Evolutionary conservation across 2,888 invertebrate species (phyloP).

Genomic region (Parthenolecanium corni): DNA sequence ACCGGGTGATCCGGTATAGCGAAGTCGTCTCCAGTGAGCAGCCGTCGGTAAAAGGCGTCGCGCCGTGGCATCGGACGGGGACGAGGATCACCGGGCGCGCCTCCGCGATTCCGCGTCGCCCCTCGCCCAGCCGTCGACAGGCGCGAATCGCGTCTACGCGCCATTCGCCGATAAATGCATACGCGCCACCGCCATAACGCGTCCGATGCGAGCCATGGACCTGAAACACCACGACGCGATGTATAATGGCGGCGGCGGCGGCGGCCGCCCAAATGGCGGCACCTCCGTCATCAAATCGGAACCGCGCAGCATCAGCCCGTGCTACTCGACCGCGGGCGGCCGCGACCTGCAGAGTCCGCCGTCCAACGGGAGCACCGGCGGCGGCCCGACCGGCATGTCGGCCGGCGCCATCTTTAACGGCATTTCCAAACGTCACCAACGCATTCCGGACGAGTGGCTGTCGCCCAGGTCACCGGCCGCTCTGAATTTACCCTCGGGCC

Average conservation of each 20-base stretch:
- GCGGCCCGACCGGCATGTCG: not conserved
- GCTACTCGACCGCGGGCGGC: slow-evolving; percentile 5
- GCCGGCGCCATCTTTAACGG: slow-evolving; percentile 6
- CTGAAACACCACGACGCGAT: slow-evolving; percentile 17
- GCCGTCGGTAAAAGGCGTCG: no score
- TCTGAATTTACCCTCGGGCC: not conserved
- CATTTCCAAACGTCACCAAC: slow-evolving; percentile 5
- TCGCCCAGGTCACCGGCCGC: slow-evolving; percentile 5
- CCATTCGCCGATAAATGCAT: no score
- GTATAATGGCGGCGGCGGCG: slow-evolving; percentile 8
- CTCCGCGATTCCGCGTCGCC: no score
- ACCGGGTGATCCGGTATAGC: no score
- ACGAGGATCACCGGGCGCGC: no score
- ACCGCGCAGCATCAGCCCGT: slow-evolving; percentile 21
- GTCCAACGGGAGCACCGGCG: slow-evolving; percentile 3
- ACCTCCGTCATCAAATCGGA: slow-evolving; percentile 25
- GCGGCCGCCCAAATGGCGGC: slow-evolving; percentile 17
- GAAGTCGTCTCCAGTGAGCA: no score
- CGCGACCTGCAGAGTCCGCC: slow-evolving; percentile 12
- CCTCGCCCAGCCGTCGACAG: no score
- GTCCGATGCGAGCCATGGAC: slow-evolving; percentile 23
- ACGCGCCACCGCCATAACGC: no score
- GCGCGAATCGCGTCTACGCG: no score
- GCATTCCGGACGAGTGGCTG: slow-evolving; percentile 14
- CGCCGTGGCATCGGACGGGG: no score